Evolutionary conservation across 2,888 invertebrate genomes (phyloP), one percentile per base, ranked within the genome.

Genomic region (Actias luna): DNA sequence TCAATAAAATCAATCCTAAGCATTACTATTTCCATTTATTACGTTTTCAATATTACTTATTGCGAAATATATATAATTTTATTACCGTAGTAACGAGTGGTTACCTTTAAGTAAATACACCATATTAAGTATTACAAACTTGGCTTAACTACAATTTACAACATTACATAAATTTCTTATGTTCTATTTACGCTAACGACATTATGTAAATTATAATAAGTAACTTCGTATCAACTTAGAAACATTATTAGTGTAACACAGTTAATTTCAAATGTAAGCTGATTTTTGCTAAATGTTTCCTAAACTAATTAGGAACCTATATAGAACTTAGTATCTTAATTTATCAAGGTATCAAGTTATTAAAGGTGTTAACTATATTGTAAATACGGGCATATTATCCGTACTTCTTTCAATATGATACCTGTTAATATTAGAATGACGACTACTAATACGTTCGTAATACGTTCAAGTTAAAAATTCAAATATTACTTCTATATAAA

Each of bases 131-230:
- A 10, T 55, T 55, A 55, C 55, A n/a, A 55, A n/a, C 7, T 4
- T 22, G 46, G 22, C 29, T n/a, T 55, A 55, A 16, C 29, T 55
- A 29, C n/a, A 29, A 7, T 14, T 55, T 29, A 29, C 7, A 52
- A 52, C 27, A 52, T 52, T 27, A 55, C n/a, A 27, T 55, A 22
- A 46, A 52, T 52, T 27, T 16, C 52, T 52, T 52, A 29, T 55
- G n/a, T 55, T 7, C 46, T 22, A 25, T 50, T 50, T 25, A 46
- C 7, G 10, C 0, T 46, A 46, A 50, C 12, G 25, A 16, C 4
- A 7, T 55, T 29, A 14, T 29, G 1, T 29, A 55, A n/a, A 16
- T 7, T 55, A 29, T 55, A 16, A 16, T 25, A 29, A 27, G 16
- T 46, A 5, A 25, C 46, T 46, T 10, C 46, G 46, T 10, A 46